Base-by-base conservation (phyloP, 2,113 vertebrate species). In the Polyodon spathula region DNA sequence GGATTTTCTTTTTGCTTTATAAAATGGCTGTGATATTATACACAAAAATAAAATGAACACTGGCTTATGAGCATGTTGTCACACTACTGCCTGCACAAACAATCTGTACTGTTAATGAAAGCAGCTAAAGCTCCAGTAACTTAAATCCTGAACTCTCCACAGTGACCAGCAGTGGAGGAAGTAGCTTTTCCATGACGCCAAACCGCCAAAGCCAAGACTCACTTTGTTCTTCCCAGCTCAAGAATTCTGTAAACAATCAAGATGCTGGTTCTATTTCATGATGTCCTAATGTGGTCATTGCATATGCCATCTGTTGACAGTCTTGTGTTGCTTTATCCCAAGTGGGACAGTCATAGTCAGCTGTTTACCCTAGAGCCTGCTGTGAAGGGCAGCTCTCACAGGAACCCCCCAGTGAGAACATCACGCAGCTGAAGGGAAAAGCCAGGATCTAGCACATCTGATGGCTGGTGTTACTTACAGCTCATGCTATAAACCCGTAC, bases 361-460 rank as follows among this genome's bases (percentile, higher is more conserved):
- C 73, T 73, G 76, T 77, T 77, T 82, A 75, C 73, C 78, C 81
- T 77, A 76, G 77, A 72, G 66, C 70, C 62, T 40, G 70, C 78
- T 79, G 74, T 78, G 73, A 77, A 78, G 74, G 69, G 74, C 72
- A 79, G 76, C 40, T 73, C 76, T 68, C 68, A 83, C 76, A 81
- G 76, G 77, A 80, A 82, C 73, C 77, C 72, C 77, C 78, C 73
- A 75, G 74, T 11, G 78, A 79, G 80, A 83, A 78, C 71, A 76
- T 71, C 67, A 68, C 65, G 64, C 65, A 62, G 62, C 71, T 68
- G 80, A 76, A 75, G 74, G 74, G 76, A 77, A 78, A 10, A 37
- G 37, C n/a, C 16, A 55, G 53, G 17, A 55, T 37, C 27, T n/a
- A 55, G n/a, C n/a, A 55, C 53, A 38, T 55, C 16, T 55, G 16